Percentiles rank a stretch among this genome's conserved stretches.
phyloP scores from a whole-genome alignment of 2,113 vertebrate genomes.

The Eclectus roratus region DNA sequence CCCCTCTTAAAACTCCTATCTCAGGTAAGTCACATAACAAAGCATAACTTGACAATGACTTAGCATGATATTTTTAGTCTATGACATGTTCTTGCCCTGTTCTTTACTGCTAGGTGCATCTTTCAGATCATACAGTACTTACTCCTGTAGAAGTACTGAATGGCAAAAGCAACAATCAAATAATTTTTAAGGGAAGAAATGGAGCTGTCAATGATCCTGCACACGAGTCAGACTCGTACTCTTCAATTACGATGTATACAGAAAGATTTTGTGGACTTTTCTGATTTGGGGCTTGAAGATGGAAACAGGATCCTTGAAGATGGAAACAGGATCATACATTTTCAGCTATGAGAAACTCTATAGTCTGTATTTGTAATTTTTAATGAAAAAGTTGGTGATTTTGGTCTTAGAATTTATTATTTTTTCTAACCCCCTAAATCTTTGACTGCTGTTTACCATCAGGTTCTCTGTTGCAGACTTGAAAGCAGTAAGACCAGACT shows the following conservation, averaged over 20 bases:
- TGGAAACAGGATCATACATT: neutral
- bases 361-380: neutral
- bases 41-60: neutral
- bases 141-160: neutral
- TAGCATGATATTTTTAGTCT: neutral
- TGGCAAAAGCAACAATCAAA: neutral
- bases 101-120: neutral
- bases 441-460: neutral
- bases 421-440: rapidly evolving
- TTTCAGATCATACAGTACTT: neutral
- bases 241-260: neutral
- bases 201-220: neutral
- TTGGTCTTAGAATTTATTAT: neutral
- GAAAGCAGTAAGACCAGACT: neutral
- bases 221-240: neutral
- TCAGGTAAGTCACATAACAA: neutral
- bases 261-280: neutral
- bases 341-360: neutral
- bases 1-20: neutral
- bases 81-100: neutral
- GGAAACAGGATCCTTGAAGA: neutral
- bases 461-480: neutral
- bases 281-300: neutral
- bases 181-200: neutral
- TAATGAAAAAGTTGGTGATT: neutral